Conservation (phyloP, 2,888 invertebrate genomes). For the Drosophila vallismaia region DNA sequence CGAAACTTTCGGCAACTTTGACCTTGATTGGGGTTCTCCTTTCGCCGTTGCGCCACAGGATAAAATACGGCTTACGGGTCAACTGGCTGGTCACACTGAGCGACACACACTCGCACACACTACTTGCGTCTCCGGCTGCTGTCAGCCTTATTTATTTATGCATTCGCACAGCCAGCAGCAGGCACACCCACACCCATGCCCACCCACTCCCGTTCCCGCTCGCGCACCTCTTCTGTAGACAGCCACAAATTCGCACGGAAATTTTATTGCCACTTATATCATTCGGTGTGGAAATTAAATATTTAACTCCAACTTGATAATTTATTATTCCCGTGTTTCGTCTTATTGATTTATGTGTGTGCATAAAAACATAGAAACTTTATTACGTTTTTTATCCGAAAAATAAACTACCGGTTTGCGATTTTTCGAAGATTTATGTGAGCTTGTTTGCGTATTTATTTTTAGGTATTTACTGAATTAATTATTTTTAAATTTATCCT, state of each 20-base stretch:
- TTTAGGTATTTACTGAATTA: constrained; percentile 17
- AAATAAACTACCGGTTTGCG: background rate
- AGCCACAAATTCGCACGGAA: constrained; percentile 44
- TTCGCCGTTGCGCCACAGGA: constrained; percentile 7
- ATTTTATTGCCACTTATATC: constrained; percentile 67
- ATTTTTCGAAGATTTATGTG: constrained; percentile 18
- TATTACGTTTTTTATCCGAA: background rate
- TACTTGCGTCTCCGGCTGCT: constrained; percentile 4
- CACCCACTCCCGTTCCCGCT: too few relatives aligned
- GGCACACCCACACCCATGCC: background rate
- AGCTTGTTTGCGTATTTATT: background rate
- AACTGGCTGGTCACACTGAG: constrained; percentile 37
- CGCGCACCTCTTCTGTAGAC: constrained; percentile 17
- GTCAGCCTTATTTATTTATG: constrained; percentile 45
- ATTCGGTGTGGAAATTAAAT: constrained; percentile 65
- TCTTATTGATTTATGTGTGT: constrained; percentile 64
- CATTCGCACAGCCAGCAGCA: constrained; percentile 24
- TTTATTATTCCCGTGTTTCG: constrained; percentile 40
- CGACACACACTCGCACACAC: background rate
- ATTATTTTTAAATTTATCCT: constrained; percentile 6
- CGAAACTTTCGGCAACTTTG: constrained; percentile 35
- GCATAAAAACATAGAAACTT: constrained; percentile 7
- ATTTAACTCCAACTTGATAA: constrained; percentile 55
- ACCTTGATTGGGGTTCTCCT: constrained; percentile 10
- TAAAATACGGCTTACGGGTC: constrained; percentile 39